These are phyloP conservation scores for Ephydatia muelleri DNA, from an alignment of 37 sponge, comb jelly and placozoan genomes.

Conservation along the genomic window DNA sequence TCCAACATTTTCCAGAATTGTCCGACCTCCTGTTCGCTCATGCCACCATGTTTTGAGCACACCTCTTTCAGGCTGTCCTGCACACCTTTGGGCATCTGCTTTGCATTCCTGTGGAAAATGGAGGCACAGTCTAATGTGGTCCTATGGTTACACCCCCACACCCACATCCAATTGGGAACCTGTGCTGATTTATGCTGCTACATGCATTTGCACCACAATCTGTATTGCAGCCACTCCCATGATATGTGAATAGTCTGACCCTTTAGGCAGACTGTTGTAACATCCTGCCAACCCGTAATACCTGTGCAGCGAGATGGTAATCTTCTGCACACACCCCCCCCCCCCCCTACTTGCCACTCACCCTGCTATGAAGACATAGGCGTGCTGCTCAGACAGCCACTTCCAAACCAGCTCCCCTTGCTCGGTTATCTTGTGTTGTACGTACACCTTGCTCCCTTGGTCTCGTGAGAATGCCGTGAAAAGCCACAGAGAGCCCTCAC, in stretches of 20 bases:
- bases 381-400: constrained; percentile 53
- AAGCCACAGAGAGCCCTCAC: constrained; percentile 36
- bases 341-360: constrained; percentile 8
- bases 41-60: constrained; percentile 33
- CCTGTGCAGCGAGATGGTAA: too few relatives aligned
- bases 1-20: constrained; percentile 58
- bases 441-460: constrained; percentile 89
- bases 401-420: constrained; percentile 72
- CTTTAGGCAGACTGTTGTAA: too few relatives aligned
- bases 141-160: not conserved
- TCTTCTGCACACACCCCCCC: not conserved
- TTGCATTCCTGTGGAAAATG: constrained; percentile 71
- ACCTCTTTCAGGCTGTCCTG: constrained; percentile 62
- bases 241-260: too few relatives aligned
- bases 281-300: too few relatives aligned
- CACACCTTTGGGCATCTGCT: constrained; percentile 89
- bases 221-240: not conserved
- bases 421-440: constrained; percentile 86
- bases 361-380: constrained; percentile 92
- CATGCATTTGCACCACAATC: not conserved
- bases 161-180: too few relatives aligned
- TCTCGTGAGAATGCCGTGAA: constrained; percentile 95
- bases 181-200: not conserved
- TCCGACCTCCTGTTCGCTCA: constrained; percentile 46
- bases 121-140: not conserved